A percentile compares a stretch with the other conserved stretches of the same genome.
Evolutionary conservation across 2,888 invertebrate species (phyloP).

Genomic region (Sepiola atlantica): DNA sequence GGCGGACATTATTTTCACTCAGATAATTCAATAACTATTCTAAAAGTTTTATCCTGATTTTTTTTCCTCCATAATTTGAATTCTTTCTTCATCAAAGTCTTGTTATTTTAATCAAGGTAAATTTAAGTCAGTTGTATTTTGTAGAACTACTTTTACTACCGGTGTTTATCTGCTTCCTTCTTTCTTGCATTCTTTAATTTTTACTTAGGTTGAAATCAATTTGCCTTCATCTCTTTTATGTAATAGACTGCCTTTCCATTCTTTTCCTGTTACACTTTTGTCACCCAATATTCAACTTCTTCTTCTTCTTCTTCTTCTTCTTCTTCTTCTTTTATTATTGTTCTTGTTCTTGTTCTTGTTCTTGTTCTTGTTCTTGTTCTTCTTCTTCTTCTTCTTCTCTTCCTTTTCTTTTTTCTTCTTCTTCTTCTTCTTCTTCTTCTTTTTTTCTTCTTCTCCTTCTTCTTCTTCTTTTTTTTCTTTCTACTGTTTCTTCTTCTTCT

Average conservation of each 20-base stretch:
- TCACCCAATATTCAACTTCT: neutral
- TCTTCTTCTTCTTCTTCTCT: neutral
- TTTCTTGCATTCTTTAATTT: neutral
- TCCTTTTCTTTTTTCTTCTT: neutral
- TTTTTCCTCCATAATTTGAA: neutral
- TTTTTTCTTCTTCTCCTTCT: neutral
- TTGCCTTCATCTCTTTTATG: too few species aligned
- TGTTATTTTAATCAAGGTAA: neutral
- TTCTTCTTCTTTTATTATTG: neutral
- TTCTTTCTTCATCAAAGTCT: neutral
- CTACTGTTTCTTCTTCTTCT: neutral
- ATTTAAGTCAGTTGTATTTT: neutral
- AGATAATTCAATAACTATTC: neutral
- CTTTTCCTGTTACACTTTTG: neutral
- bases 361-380: neutral
- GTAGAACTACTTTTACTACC: neutral
- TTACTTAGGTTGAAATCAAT: neutral
- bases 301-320: neutral
- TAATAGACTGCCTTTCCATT: neutral
- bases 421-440: neutral
- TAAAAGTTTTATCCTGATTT: neutral
- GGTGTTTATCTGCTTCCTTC: neutral
- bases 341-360: neutral
- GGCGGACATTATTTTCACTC: neutral
- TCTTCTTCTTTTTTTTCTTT: neutral